Evolutionary conservation across 2,113 vertebrate species (phyloP).

Genomic region (Stercorarius parasiticus): DNA sequence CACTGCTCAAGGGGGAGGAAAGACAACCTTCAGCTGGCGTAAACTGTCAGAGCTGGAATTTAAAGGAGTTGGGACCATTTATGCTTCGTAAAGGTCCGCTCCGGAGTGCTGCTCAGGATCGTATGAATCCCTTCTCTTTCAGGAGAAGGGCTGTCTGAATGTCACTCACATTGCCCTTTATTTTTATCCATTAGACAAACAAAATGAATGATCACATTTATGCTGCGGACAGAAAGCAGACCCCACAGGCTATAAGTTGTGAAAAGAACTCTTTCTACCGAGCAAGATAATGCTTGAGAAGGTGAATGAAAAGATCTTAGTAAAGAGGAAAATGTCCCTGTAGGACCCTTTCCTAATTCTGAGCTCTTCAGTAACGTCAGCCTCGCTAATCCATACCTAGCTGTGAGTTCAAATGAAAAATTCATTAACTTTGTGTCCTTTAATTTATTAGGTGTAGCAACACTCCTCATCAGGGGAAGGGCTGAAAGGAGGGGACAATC

Average conservation of each 20-base stretch:
- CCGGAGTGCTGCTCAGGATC: not conserved
- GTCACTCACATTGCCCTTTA: conserved; percentile 52
- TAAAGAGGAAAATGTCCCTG: conserved; percentile 43
- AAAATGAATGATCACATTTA: conserved; percentile 48
- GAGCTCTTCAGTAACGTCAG: conserved; percentile 48
- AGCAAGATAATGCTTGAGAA: conserved; percentile 35
- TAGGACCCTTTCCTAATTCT: conserved; percentile 48
- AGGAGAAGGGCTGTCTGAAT: conserved; percentile 50
- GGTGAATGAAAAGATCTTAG: conserved; percentile 51
- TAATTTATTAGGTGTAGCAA: conserved; percentile 71
- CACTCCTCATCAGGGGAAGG: conserved; percentile 50
- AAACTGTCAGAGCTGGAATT: not conserved
- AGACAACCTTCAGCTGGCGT: not conserved
- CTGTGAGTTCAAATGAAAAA: conserved; percentile 61
- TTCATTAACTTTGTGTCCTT: conserved; percentile 67
- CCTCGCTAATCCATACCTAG: conserved; percentile 52
- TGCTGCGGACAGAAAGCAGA: conserved; percentile 25
- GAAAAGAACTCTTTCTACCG: conserved; percentile 37
- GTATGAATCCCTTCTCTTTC: conserved; percentile 3
- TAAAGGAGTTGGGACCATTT: conserved; percentile 3
- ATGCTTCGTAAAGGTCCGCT: not conserved
- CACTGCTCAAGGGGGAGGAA: not conserved
- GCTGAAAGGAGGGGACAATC: conserved; percentile 36
- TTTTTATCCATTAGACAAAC: conserved; percentile 64
- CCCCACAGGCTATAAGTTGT: conserved; percentile 23